Conservation (phyloP, 2,113 vertebrate genomes). For the Isurus oxyrinchus region DNA sequence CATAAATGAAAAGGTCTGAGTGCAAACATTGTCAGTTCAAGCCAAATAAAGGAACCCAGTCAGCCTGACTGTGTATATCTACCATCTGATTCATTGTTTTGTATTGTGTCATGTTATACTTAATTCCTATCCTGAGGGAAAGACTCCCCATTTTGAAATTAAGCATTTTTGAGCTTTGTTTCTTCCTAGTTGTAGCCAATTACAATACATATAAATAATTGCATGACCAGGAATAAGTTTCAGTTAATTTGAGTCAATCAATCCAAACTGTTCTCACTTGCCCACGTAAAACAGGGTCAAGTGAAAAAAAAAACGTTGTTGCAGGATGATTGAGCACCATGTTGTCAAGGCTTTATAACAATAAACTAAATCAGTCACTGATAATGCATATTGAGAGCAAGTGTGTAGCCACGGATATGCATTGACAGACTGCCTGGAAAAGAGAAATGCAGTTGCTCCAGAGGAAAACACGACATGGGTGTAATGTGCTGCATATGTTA, state of each 20-base stretch:
- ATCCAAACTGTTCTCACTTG: constrained; percentile 99
- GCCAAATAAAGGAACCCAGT: not conserved
- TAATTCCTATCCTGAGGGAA: constrained; percentile 87
- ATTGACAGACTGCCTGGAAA: not conserved
- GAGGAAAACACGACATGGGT: not conserved
- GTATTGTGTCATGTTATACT: constrained; percentile 66
- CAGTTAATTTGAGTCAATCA: constrained; percentile 99
- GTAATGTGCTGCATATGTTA: not conserved
- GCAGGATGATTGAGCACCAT: constrained; percentile 86
- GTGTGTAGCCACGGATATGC: constrained; percentile 18
- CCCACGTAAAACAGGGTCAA: constrained; percentile 99
- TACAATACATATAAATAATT: constrained; percentile 91
- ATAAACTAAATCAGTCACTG: constrained; percentile 35
- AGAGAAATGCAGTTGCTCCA: not conserved
- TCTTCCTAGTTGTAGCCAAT: constrained; percentile 61
- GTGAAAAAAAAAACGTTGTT: constrained; percentile 90
- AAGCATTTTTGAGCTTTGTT: constrained; percentile 72
- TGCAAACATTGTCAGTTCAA: constrained; percentile 14
- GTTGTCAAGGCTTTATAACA: constrained; percentile 30
- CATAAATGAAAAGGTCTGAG: not conserved
- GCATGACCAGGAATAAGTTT: constrained; percentile 99
- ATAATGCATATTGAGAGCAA: constrained; percentile 24
- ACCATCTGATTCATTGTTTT: constrained; percentile 41
- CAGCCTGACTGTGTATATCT: constrained; percentile 37
- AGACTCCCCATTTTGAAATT: constrained; percentile 74